Evolutionary conservation across 2,888 invertebrate species (phyloP), one percentile per base, ranked within the genome.

Genomic region (Drosophila cyrtoloma): DNA sequence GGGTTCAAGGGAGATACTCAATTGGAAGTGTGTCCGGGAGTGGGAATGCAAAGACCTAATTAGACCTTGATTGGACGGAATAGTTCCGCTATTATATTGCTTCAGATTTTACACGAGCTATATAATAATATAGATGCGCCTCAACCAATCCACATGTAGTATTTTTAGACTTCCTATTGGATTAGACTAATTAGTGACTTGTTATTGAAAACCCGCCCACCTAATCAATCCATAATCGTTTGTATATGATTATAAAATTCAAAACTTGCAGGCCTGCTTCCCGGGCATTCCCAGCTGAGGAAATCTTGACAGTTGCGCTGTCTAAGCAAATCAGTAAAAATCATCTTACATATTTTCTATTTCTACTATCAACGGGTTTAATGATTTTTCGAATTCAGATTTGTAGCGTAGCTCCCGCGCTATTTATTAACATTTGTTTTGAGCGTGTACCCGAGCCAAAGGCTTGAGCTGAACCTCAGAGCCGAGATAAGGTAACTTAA

Each of bases 371-470:
- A 86, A 77, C 74, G 66, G 66, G 75, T 63, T 82, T 76, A 81
- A 77, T 67, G 61, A 56, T 71, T 71, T 58, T 79, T 78, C 37
- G 58, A 84, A 75, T 75, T 82, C 64, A 86, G 86, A 88, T 86
- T 78, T 84, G 72, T 81, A 74, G 81, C 74, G 63, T 71, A 55
- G 67, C 68, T 22, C 51, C 26, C 7, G 26, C 44, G 63, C 63
- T 84, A 87, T 89, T 84, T 89, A 70, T 75, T 75, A 84, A 70
- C 87, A 88, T 90, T 88, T 88, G 87, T 88, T 88, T 86, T 88
- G 58, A 89, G 82, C 87, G 90, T 88, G 87, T 76, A 60, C 76
- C 39, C 69, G 55, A 37, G 50, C 50, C 64, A 66, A 77, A 74
- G 82, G 80, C 80, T 80, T 71, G 61, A 74, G 35, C 63, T 79